A percentile compares a stretch with the other conserved stretches of the same genome.
Conservation (phyloP, 2,797 vertebrate species). For the Poecilia wingei region DNA sequence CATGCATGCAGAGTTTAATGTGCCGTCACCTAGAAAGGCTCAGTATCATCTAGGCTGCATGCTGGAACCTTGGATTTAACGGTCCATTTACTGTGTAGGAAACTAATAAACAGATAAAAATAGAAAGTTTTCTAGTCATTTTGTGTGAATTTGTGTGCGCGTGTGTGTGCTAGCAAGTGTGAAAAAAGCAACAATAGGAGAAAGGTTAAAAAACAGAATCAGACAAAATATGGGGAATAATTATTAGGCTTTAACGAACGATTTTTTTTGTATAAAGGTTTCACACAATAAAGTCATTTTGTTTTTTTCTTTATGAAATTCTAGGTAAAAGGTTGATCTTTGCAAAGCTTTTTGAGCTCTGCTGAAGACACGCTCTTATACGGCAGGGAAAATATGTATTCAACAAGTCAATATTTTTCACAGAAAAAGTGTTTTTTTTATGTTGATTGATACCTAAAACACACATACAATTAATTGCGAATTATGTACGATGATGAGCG, state of each 20-base stretch:
- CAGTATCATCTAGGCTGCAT: slow-evolving; percentile 52
- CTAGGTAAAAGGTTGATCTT: background rate
- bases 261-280: background rate
- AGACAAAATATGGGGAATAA: background rate
- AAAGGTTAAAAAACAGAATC: background rate
- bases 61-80: slow-evolving; percentile 39
- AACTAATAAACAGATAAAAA: slow-evolving; percentile 19
- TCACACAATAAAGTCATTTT: background rate
- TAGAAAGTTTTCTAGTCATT: slow-evolving; percentile 4
- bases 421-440: background rate
- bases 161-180: background rate
- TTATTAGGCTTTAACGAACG: background rate
- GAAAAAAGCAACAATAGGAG: background rate
- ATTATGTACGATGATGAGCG: background rate
- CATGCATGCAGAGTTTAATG: slow-evolving; percentile 17
- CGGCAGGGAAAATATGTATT: background rate
- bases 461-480: background rate
- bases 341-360: background rate
- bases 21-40: slow-evolving; percentile 29
- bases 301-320: background rate
- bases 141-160: too few species aligned
- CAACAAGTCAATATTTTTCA: background rate
- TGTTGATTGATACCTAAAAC: background rate
- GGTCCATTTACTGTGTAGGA: slow-evolving; percentile 25
- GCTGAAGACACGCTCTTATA: background rate